phyloP scores from a whole-genome alignment of 2,797 vertebrate genomes.

The Clarias laeviceps region DNA sequence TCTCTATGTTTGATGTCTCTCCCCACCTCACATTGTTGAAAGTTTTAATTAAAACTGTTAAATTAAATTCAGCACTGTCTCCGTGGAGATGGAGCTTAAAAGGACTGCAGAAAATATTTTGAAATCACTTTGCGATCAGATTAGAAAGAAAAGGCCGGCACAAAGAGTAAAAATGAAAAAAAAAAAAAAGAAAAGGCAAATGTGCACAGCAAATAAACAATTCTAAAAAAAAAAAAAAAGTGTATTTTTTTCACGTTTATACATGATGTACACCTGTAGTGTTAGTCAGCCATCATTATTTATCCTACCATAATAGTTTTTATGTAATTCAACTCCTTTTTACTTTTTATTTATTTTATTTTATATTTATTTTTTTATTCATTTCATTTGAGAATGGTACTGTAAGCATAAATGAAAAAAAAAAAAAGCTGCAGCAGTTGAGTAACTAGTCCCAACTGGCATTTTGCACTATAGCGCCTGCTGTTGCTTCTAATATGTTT shows the following conservation, averaged over 20 bases:
- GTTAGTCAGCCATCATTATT: not conserved
- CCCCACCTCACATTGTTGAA: conserved; percentile 55
- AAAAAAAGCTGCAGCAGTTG: not conserved
- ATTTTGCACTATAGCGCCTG: not conserved
- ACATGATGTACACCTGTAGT: not conserved
- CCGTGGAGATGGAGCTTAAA: conserved; percentile 72
- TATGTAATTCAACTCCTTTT: not conserved
- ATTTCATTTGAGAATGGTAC: not conserved
- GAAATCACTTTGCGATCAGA: conserved; percentile 44
- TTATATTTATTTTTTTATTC: no score
- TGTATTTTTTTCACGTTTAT: not conserved
- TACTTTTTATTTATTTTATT: no score
- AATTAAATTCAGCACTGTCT: conserved; percentile 63
- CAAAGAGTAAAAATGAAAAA: not conserved
- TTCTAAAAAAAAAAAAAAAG: not conserved
- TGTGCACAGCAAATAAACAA: not conserved
- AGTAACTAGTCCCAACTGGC: not conserved
- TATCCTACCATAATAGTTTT: not conserved
- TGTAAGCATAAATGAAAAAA: not conserved
- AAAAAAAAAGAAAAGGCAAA: not conserved
- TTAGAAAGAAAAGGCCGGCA: conserved; percentile 23
- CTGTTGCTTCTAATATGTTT: not conserved
- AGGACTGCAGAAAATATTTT: conserved; percentile 61
- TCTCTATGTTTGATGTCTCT: conserved; percentile 60
- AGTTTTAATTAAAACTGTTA: conserved; percentile 60